Evolutionary conservation across 2,888 invertebrate genomes (phyloP).

Genomic region (Trachelus tabidus): DNA sequence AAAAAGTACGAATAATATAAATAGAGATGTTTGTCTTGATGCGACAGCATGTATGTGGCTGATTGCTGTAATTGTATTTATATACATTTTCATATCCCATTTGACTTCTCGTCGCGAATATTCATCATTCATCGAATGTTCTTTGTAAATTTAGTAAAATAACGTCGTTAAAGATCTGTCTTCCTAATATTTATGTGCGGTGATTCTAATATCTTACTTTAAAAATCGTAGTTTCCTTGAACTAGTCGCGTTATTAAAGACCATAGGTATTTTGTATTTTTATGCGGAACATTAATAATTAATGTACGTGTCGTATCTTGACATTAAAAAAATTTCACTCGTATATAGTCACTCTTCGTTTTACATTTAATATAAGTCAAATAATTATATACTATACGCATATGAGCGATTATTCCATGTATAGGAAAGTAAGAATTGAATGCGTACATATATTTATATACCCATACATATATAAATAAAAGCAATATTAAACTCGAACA

Average conservation of each 20-base stretch:
- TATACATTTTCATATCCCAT: neutral
- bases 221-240: neutral
- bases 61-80: neutral
- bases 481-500: neutral
- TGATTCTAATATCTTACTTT: neutral
- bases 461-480: neutral
- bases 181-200: neutral
- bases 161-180: neutral
- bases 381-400: neutral
- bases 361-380: neutral
- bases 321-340: neutral
- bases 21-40: neutral
- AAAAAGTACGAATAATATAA: neutral
- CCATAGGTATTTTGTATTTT: neutral
- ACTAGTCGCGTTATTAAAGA: neutral
- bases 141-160: neutral
- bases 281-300: neutral
- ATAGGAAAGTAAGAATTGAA: neutral
- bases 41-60: neutral
- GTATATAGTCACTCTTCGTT: neutral
- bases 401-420: neutral
- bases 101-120: slow-evolving; percentile 1
- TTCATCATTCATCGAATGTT: neutral
- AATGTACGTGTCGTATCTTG: neutral
- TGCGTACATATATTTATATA: neutral